A percentile compares a stretch with the other conserved stretches of the same genome.
phyloP scores from a whole-genome alignment of 2,113 vertebrate species.

The Saguinus imperator region DNA sequence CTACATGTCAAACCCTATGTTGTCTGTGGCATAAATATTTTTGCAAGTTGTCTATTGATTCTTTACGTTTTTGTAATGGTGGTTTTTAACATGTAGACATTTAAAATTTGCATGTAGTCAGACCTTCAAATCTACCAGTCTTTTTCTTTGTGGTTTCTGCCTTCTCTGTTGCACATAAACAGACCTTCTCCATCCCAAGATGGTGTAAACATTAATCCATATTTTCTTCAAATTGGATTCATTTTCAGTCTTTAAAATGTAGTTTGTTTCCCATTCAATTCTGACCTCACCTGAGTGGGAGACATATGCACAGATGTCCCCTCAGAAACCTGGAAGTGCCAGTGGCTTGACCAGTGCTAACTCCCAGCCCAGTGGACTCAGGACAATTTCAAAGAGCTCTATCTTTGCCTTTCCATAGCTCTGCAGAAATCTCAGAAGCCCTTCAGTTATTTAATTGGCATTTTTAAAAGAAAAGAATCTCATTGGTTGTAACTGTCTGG shows the following conservation, averaged over 20 bases:
- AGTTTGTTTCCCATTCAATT: background rate
- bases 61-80: slow-evolving; percentile 47
- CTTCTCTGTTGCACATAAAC: slow-evolving; percentile 13
- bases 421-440: background rate
- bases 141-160: slow-evolving; percentile 59
- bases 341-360: background rate
- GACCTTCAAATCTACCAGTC: slow-evolving; percentile 38
- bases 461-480: slow-evolving; percentile 1
- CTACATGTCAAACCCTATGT: background rate
- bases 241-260: slow-evolving; percentile 13
- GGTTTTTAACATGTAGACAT: slow-evolving; percentile 38
- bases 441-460: background rate
- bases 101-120: slow-evolving; percentile 51
- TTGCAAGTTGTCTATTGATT: slow-evolving; percentile 19
- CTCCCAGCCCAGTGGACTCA: background rate
- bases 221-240: slow-evolving; percentile 6
- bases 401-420: background rate
- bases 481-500: background rate
- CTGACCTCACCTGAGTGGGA: background rate
- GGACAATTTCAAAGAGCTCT: background rate
- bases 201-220: background rate
- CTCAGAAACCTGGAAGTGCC: background rate
- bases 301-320: background rate
- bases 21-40: background rate
- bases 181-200: background rate